Evolutionary conservation across 2,888 invertebrate genomes (phyloP), one percentile per base, ranked within the genome.

Genomic region (Hypsopygia costalis): DNA sequence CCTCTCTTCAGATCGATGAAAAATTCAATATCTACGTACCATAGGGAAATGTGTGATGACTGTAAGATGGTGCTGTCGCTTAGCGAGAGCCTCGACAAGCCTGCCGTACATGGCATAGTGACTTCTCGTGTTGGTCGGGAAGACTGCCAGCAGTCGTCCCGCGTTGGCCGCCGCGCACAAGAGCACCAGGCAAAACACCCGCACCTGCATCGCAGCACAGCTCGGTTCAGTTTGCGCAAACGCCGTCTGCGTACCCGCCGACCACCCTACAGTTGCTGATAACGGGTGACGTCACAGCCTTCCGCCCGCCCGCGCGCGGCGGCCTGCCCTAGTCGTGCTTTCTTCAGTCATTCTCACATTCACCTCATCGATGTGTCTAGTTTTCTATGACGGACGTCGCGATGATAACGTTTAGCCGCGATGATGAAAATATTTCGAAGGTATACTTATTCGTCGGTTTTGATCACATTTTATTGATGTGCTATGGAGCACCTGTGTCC

Each of bases 41-140:
- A 77, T 77, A 8, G 86, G 80, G 42, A 89, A 85, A 55, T 90
- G 90, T 20, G 86, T 76, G 44, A 90, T 66, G 36, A 90, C 74
- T 1, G 90, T 90, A 8, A 90, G 65, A 1, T 88, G 75, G 40
- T 90, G 86, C 21, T 85, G 69, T 37, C 67, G 69, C 21, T 51
- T 58, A 6, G 87, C 89, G 11, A 90, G 73, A 1, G 81, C 89
- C 12, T 81, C 76, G 11, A 90, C 59, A 10, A 90, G 74, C 40
- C 76, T 70, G 42, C 89, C 85, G 55, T 89, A 90, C 81, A 90
- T 89, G 41, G 88, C 89, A 49, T 85, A 79, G 64, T 90, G 90
- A 65, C 90, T 90, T 55, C 81, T 81, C 32, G 89, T 89, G 69
- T 90, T 85, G 33, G 89, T 88, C 11, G 90, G 90, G 52, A 90